phyloP scores from a whole-genome alignment of 2,888 invertebrate genomes.

The Melinopterus prodromus region DNA sequence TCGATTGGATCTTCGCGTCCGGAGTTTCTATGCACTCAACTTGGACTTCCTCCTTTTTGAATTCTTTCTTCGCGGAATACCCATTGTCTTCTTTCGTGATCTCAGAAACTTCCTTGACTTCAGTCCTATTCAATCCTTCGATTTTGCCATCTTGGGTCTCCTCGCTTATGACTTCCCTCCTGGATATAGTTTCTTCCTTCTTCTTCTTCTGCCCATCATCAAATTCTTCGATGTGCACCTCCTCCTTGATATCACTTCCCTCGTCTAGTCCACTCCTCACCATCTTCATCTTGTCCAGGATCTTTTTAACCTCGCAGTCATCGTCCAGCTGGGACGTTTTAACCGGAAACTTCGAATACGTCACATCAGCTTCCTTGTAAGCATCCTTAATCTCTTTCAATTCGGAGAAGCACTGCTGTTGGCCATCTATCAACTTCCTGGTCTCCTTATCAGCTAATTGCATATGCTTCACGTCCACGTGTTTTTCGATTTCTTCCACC shows the following conservation, averaged over 20 bases:
- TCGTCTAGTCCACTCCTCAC: constrained; percentile 38
- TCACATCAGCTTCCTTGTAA: constrained; percentile 47
- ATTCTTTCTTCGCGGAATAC: constrained; percentile 7
- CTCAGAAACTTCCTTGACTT: constrained; percentile 19
- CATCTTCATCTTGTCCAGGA: constrained; percentile 46
- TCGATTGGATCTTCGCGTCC: neutral
- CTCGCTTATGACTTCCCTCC: neutral
- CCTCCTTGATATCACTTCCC: constrained; percentile 8
- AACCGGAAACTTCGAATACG: constrained; percentile 28
- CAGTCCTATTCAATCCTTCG: neutral
- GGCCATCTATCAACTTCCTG: constrained; percentile 49
- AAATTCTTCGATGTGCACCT: constrained; percentile 5
- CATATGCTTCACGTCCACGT: constrained; percentile 47
- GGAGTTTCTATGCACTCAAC: neutral
- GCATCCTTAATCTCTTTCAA: constrained; percentile 52
- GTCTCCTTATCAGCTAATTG: constrained; percentile 50
- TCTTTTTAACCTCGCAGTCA: constrained; percentile 45
- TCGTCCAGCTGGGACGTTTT: constrained; percentile 41
- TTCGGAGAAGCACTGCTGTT: constrained; percentile 52
- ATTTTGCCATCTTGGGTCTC: neutral
- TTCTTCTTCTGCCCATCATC: neutral
- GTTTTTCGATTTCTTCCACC: constrained; percentile 15
- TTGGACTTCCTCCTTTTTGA: neutral
- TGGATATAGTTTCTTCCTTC: neutral
- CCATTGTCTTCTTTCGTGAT: constrained; percentile 21